Conservation (phyloP, 2,797 vertebrate genomes). For the Chelonia mydas region DNA sequence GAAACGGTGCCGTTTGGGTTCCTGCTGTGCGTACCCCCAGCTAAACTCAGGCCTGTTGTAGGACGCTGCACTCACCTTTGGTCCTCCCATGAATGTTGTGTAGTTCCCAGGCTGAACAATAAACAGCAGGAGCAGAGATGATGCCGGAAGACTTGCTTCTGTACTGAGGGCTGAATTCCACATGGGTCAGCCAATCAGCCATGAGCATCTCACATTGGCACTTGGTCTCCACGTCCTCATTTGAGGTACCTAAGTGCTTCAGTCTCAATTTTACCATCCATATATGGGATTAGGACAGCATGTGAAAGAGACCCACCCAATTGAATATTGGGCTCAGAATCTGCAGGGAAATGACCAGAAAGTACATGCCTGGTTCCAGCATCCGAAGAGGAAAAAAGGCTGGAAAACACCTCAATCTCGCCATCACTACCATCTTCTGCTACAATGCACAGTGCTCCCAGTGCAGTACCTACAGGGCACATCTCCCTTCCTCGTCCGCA, state of each 20-base stretch:
- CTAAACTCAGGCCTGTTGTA: neutral
- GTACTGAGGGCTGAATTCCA: too few relatives aligned
- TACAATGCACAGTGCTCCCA: neutral
- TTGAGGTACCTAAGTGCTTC: accelerated
- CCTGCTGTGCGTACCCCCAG: neutral
- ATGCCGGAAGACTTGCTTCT: too few relatives aligned
- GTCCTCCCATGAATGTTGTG: neutral
- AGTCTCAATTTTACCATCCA: neutral
- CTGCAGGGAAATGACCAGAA: neutral
- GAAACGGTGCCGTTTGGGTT: neutral
- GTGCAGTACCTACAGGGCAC: too few relatives aligned
- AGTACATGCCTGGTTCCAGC: accelerated
- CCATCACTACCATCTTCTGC: neutral
- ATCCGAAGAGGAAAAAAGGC: accelerated
- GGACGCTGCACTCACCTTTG: too few relatives aligned
- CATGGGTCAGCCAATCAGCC: too few relatives aligned
- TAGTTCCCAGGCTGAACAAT: neutral
- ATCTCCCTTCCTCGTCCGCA: too few relatives aligned
- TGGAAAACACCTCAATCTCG: neutral
- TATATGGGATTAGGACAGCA: neutral
- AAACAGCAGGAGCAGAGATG: neutral
- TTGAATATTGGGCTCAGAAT: neutral
- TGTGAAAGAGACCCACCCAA: too few relatives aligned
- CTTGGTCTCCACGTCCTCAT: too few relatives aligned
- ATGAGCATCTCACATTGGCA: too few relatives aligned